phyloP scores from a whole-genome alignment of 2,797 vertebrate genomes.

The Sciurus carolinensis region DNA sequence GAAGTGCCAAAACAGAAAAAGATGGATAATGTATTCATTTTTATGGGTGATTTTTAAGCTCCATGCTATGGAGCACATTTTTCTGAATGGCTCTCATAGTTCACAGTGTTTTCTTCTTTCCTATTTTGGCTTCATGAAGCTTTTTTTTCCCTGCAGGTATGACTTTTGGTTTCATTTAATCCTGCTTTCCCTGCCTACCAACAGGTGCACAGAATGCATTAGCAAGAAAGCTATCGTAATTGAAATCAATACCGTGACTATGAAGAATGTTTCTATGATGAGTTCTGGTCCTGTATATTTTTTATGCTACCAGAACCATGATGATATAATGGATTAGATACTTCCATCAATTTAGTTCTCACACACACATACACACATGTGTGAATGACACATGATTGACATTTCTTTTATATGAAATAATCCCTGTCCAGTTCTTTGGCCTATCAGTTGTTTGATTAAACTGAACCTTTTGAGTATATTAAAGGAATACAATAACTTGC shows the following conservation, averaged over 20 bases:
- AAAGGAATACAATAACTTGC: constrained; percentile 1
- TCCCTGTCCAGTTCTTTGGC: neutral
- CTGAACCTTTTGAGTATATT: neutral
- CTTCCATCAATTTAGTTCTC: neutral
- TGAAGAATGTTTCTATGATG: constrained; percentile 61
- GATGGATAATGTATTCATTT: constrained; percentile 66
- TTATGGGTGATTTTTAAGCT: constrained; percentile 48
- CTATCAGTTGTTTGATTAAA: constrained; percentile 12
- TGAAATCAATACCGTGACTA: constrained; percentile 61
- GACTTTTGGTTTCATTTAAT: constrained; percentile 56
- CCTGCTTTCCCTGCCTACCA: constrained; percentile 34
- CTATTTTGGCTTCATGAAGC: neutral
- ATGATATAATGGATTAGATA: constrained; percentile 14
- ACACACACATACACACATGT: neutral
- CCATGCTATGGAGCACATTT: constrained; percentile 51
- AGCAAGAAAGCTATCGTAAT: constrained; percentile 74
- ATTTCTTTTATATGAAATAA: constrained; percentile 48
- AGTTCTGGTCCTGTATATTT: constrained; percentile 25
- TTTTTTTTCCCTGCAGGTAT: neutral
- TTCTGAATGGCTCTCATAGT: constrained; percentile 33
- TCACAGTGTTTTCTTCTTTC: constrained; percentile 45
- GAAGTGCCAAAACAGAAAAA: constrained; percentile 30
- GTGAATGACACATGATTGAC: neutral
- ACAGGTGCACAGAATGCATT: constrained; percentile 63
- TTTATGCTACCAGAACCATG: constrained; percentile 10